A percentile compares a stretch with the other conserved stretches of the same genome.
Conservation (phyloP, 2,113 vertebrate species). For the Callionymus lyra region DNA sequence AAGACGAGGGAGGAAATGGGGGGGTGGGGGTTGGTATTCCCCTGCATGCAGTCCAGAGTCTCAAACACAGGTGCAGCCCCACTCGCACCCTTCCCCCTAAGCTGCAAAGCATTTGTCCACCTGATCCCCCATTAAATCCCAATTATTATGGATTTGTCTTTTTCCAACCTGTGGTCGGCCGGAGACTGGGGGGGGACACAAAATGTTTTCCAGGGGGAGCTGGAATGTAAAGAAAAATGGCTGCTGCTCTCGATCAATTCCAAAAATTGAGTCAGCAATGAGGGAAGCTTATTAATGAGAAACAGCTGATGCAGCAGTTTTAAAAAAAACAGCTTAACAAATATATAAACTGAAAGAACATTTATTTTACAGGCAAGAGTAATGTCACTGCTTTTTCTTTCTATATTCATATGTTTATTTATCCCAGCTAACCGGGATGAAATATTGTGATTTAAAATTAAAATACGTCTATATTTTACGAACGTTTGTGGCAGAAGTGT, state of each 20-base stretch:
- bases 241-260: slow-evolving; percentile 1
- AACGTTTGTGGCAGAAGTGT: too few species aligned
- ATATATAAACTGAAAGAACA: too few species aligned
- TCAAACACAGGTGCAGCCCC: slow-evolving; percentile 61
- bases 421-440: too few species aligned
- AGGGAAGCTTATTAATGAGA: too few species aligned
- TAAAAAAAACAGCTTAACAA: too few species aligned
- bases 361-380: too few species aligned
- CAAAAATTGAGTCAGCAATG: background rate
- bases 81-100: slow-evolving; percentile 6
- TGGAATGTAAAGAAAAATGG: background rate
- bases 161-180: slow-evolving; percentile 31
- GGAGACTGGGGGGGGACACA: slow-evolving; percentile 3
- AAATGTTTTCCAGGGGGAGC: slow-evolving; percentile 5
- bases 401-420: too few species aligned
- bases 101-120: background rate
- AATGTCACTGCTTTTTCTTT: too few species aligned
- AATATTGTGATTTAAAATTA: too few species aligned
- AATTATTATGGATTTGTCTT: slow-evolving; percentile 54
- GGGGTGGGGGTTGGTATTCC: slow-evolving; percentile 29
- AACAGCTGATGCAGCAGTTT: background rate
- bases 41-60: slow-evolving; percentile 48
- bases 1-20: slow-evolving; percentile 7
- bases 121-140: slow-evolving; percentile 45
- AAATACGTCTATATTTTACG: too few species aligned